Conservation (phyloP, 2,888 invertebrate genomes). For the Hirtodrosophila histrioides region DNA sequence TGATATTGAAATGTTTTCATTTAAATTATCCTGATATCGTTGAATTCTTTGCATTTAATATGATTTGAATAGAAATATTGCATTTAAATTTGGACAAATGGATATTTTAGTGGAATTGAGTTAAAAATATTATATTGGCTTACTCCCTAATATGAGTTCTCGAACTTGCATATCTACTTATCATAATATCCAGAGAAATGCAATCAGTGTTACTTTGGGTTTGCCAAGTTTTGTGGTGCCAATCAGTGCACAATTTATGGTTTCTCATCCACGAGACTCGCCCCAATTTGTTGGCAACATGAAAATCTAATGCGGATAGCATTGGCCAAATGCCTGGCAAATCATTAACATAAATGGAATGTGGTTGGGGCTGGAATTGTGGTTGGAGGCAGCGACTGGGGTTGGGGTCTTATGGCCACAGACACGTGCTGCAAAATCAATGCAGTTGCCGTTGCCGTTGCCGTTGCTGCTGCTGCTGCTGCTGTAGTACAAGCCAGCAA, state of each 20-base stretch:
- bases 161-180: constrained; percentile 2
- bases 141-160: neutral
- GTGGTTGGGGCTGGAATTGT: constrained; percentile 23
- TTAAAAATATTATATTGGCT: neutral
- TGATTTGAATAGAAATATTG: no score
- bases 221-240: constrained; percentile 32
- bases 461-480: constrained; percentile 1
- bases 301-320: constrained; percentile 47
- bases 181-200: constrained; percentile 18
- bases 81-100: no score
- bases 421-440: constrained; percentile 66
- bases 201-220: constrained; percentile 34
- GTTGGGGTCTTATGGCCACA: neutral
- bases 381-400: neutral
- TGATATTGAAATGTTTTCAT: no score
- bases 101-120: no score
- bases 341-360: constrained; percentile 73
- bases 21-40: no score
- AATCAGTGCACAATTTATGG: constrained; percentile 58
- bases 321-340: constrained; percentile 38
- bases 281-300: constrained; percentile 40
- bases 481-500: constrained; percentile 46
- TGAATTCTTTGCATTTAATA: no score
- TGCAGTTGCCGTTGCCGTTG: constrained; percentile 50
- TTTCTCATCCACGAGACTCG: constrained; percentile 19